Evolutionary conservation across 2,797 vertebrate species (phyloP).

Genomic region (Centroberyx gerrardi): DNA sequence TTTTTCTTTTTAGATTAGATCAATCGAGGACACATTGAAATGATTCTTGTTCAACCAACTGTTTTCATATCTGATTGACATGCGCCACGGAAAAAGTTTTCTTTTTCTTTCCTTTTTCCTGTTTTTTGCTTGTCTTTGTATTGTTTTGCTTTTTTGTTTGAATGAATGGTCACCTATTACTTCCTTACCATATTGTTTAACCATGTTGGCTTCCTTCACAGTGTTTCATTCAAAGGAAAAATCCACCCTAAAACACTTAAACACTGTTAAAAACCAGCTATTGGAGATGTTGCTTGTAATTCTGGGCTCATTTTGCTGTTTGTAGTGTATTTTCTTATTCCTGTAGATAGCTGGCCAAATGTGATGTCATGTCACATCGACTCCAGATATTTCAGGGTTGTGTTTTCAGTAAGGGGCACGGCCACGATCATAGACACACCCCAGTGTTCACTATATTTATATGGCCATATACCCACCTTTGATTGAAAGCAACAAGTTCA

Average conservation of each 20-base stretch:
- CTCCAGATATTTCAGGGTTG: too few species aligned
- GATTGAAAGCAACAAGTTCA: too few species aligned
- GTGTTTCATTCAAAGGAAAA: neutral
- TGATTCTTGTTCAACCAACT: conserved; percentile 31
- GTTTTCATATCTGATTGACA: conserved; percentile 39
- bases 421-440: too few species aligned
- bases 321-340: too few species aligned
- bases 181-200: neutral
- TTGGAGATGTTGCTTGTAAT: too few species aligned
- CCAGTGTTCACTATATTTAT: too few species aligned
- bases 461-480: too few species aligned
- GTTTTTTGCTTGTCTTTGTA: neutral
- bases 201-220: neutral
- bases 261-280: too few species aligned
- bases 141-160: neutral
- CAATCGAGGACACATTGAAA: conserved; percentile 14
- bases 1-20: conserved; percentile 43
- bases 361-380: too few species aligned
- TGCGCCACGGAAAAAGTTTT: neutral
- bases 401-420: too few species aligned
- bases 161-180: neutral
- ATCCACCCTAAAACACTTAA: neutral
- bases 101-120: neutral
- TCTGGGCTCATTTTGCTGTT: too few species aligned
- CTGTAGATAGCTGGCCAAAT: too few species aligned